Evolutionary conservation across 2,797 vertebrate genomes (phyloP).

Genomic region (Yasuhikotakia modesta): DNA sequence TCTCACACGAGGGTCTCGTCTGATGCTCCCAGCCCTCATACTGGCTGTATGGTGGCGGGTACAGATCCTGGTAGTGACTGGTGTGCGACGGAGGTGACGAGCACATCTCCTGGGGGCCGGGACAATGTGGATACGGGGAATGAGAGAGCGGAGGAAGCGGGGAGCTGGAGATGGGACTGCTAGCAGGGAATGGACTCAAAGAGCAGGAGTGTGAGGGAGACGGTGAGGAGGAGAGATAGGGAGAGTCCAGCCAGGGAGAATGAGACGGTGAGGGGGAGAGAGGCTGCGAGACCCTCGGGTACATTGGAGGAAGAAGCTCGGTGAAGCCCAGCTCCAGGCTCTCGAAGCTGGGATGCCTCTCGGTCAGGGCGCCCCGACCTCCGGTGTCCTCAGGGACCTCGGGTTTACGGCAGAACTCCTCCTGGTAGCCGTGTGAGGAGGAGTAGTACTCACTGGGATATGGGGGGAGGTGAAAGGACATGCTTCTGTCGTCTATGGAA

Average conservation of each 20-base stretch:
- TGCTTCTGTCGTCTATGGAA: slow-evolving; percentile 70
- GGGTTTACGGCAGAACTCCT: slow-evolving; percentile 74
- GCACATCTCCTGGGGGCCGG: slow-evolving; percentile 73
- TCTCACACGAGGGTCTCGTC: slow-evolving; percentile 61
- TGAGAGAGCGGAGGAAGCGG: slow-evolving; percentile 72
- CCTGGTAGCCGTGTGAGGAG: slow-evolving; percentile 68
- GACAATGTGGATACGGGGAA: slow-evolving; percentile 74
- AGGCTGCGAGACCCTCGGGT: slow-evolving; percentile 71
- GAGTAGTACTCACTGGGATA: slow-evolving; percentile 75
- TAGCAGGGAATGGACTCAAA: slow-evolving; percentile 77
- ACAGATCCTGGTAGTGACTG: slow-evolving; percentile 73
- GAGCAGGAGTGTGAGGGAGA: slow-evolving; percentile 81
- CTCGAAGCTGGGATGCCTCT: slow-evolving; percentile 77
- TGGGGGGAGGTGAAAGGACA: slow-evolving; percentile 73
- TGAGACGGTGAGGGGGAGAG: slow-evolving; percentile 74
- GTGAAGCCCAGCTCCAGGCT: slow-evolving; percentile 81
- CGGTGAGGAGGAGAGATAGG: slow-evolving; percentile 80
- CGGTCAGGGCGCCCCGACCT: slow-evolving; percentile 63
- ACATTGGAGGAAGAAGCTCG: slow-evolving; percentile 79
- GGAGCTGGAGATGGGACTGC: slow-evolving; percentile 77
- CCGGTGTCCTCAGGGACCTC: slow-evolving; percentile 69
- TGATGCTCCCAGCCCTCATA: slow-evolving; percentile 77
- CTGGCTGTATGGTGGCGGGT: slow-evolving; percentile 70
- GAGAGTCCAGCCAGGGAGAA: slow-evolving; percentile 78
- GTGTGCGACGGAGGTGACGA: slow-evolving; percentile 71